Percentiles rank a stretch among this genome's conserved stretches.
phyloP scores from a whole-genome alignment of 1,140 invertebrate species.

The Melitaea cinxia region DNA sequence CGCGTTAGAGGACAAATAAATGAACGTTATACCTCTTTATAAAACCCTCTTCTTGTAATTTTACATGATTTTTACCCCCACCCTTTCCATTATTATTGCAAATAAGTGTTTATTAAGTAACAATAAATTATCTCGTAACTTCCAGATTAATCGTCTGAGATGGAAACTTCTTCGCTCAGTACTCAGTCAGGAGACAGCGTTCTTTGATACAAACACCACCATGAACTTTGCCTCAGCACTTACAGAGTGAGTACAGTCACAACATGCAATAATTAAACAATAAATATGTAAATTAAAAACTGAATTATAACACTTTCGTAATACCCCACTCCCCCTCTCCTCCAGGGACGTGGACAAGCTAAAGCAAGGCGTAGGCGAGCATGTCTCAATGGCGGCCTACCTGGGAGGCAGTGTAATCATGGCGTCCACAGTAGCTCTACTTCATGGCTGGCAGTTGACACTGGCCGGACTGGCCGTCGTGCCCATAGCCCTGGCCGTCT shows the following conservation, averaged over 20 bases:
- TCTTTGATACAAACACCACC: constrained; percentile 93
- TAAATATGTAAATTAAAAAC: no score
- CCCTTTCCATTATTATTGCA: no score
- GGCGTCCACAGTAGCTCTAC: constrained; percentile 86
- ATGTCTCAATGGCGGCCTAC: constrained; percentile 90
- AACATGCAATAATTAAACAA: no score
- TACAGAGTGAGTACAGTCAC: constrained; percentile 86
- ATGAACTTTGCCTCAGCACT: constrained; percentile 94
- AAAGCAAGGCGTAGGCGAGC: constrained; percentile 93
- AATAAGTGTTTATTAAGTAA: no score
- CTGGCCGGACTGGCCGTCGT: constrained; percentile 84
- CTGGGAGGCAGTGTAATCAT: constrained; percentile 85
- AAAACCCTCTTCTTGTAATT: no score
- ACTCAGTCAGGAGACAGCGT: constrained; percentile 93
- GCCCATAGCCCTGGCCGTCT: constrained; percentile 60
- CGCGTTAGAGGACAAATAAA: no score
- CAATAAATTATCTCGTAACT: constrained; percentile 4
- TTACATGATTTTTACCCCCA: no score
- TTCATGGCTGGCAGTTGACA: constrained; percentile 91
- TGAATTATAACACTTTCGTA: no score
- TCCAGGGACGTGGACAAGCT: constrained; percentile 93
- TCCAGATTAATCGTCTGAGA: constrained; percentile 87
- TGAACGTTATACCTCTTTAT: no score
- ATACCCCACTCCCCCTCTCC: no score
- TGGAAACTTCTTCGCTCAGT: constrained; percentile 87